Evolutionary conservation across 1,140 invertebrate genomes (phyloP).

Genomic region (Notospermus geniculatus): DNA sequence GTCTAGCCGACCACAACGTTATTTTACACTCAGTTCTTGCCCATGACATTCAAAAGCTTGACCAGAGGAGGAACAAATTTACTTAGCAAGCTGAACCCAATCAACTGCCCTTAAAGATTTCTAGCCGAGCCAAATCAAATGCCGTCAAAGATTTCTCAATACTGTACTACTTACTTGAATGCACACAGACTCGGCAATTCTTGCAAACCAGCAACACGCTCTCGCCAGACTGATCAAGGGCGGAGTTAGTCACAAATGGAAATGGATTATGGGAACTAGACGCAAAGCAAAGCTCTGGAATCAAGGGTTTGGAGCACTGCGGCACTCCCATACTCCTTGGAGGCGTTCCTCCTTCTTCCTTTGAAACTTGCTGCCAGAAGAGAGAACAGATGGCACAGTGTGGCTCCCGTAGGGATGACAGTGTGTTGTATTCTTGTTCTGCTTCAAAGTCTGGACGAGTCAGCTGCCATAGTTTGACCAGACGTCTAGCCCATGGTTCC

Average conservation of each 20-base stretch:
- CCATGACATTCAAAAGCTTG: no score
- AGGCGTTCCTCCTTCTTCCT: constrained; percentile 6
- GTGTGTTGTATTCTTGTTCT: constrained; percentile 49
- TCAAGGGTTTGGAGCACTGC: constrained; percentile 40
- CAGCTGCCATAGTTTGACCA: constrained; percentile 48
- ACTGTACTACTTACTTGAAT: constrained; percentile 55
- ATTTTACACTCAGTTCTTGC: no score
- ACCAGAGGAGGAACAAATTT: no score
- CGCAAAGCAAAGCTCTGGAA: constrained; percentile 50
- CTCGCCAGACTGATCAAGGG: constrained; percentile 41
- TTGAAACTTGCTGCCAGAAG: constrained; percentile 38
- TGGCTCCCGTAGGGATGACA: constrained; percentile 38
- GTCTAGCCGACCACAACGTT: no score
- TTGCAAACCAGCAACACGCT: constrained; percentile 50
- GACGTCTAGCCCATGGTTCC: constrained; percentile 42
- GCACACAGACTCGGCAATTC: constrained; percentile 56
- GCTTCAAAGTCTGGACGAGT: constrained; percentile 41
- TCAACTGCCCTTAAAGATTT: no score
- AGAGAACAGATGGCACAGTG: constrained; percentile 56
- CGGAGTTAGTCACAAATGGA: constrained; percentile 33
- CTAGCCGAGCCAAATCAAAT: no score
- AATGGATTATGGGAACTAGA: constrained; percentile 39
- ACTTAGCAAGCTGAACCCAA: no score
- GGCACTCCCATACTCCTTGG: constrained; percentile 20
- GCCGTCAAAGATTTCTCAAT: no score